phyloP scores from a whole-genome alignment of 2,797 vertebrate species.

The Channallabes apus region DNA sequence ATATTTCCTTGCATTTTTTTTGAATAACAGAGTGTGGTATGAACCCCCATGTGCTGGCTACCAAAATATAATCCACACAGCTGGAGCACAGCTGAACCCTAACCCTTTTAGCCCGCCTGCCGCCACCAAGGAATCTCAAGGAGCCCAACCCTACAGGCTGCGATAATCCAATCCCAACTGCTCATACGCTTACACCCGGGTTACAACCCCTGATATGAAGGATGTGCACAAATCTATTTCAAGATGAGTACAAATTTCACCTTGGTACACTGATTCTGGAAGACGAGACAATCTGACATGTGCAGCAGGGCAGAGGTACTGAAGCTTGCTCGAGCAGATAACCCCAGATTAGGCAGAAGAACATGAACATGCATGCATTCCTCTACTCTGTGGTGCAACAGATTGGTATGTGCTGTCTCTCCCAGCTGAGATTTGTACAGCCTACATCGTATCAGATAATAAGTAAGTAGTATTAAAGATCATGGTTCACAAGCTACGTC shows the following conservation, averaged over 20 bases:
- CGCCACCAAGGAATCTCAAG: constrained; percentile 52
- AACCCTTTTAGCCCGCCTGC: constrained; percentile 45
- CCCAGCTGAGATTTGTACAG: background rate
- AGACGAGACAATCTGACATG: constrained; percentile 36
- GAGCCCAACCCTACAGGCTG: constrained; percentile 49
- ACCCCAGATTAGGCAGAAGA: constrained; percentile 32
- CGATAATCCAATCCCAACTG: constrained; percentile 26
- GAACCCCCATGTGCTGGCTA: constrained; percentile 44
- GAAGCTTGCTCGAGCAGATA: constrained; percentile 24
- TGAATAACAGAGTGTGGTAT: constrained; percentile 39
- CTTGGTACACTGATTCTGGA: background rate
- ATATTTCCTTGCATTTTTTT: constrained; percentile 6
- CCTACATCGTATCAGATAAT: background rate
- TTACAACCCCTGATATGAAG: background rate
- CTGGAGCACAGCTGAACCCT: constrained; percentile 57
- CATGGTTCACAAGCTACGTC: constrained; percentile 9
- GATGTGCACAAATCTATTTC: background rate
- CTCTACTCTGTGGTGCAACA: constrained; percentile 15
- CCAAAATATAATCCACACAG: constrained; percentile 53
- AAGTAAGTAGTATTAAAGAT: background rate
- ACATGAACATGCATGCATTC: constrained; percentile 11
- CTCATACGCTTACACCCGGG: constrained; percentile 10
- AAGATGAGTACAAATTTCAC: constrained; percentile 3
- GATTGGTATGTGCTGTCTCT: background rate
- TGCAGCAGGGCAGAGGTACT: constrained; percentile 14